Evolutionary conservation across 1,140 invertebrate species (phyloP).

Genomic region (Drosophila funebris): DNA sequence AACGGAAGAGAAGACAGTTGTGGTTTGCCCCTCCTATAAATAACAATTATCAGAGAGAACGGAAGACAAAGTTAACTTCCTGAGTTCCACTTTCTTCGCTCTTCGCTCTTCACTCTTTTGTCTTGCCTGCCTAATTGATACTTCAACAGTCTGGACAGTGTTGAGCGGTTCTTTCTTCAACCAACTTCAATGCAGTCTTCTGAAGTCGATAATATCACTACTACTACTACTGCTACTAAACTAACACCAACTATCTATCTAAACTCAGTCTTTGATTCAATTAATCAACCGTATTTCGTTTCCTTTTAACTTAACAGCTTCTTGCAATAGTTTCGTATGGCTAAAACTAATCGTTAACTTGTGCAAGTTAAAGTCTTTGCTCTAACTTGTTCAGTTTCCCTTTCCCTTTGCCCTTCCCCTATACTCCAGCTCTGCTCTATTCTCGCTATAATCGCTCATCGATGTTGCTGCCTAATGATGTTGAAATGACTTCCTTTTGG

Average conservation of each 20-base stretch:
- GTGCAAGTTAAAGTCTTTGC: neutral
- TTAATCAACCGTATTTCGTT: neutral
- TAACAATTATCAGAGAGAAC: neutral
- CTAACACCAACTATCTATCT: no score
- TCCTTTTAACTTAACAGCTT: no score
- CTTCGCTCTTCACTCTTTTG: neutral
- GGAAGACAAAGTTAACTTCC: neutral
- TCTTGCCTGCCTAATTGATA: neutral
- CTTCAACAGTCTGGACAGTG: neutral
- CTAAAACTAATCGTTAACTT: neutral
- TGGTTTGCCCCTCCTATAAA: neutral
- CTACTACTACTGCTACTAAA: no score
- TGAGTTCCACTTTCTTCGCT: neutral
- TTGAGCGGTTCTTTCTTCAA: no score
- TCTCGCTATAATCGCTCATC: slow-evolving; percentile 21
- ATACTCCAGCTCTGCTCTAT: neutral
- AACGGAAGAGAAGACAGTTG: neutral
- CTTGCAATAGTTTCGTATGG: no score
- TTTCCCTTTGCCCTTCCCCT: neutral
- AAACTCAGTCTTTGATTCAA: neutral
- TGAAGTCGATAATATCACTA: no score
- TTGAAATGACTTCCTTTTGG: slow-evolving; percentile 63
- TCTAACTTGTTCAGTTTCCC: neutral
- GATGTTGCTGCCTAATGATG: slow-evolving; percentile 55
- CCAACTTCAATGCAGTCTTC: no score